Evolutionary conservation across 2,888 invertebrate species (phyloP).

Genomic region (Sphaerophoria rueppellii): DNA sequence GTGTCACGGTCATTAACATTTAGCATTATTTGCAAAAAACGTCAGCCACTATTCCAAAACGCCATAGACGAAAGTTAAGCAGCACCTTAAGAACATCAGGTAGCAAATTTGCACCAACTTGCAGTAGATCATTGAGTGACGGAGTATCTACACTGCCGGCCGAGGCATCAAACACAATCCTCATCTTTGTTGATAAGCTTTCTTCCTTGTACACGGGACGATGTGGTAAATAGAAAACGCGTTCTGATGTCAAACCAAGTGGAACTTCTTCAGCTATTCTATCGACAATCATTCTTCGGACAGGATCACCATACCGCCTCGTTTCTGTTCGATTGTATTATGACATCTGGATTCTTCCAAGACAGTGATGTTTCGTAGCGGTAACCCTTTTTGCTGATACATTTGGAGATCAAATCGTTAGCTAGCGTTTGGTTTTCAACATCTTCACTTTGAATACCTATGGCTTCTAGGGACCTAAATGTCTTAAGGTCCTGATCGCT

Average conservation of each 20-base stretch:
- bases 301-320: neutral
- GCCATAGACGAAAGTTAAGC: constrained; percentile 30
- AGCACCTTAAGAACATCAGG: constrained; percentile 24
- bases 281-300: constrained; percentile 22
- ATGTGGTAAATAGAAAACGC: constrained; percentile 29
- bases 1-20: constrained; percentile 26
- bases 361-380: constrained; percentile 12
- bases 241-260: neutral
- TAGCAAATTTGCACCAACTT: neutral
- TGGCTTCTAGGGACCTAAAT: constrained; percentile 18
- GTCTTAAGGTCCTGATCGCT: constrained; percentile 6
- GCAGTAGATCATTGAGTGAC: neutral
- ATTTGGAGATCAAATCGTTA: constrained; percentile 8
- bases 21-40: constrained; percentile 22
- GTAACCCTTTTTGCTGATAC: constrained; percentile 5
- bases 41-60: constrained; percentile 41
- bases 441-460: constrained; percentile 8
- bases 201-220: neutral
- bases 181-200: neutral
- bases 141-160: neutral
- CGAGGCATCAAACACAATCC: constrained; percentile 17
- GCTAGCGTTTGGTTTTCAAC: constrained; percentile 6
- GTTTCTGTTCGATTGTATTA: constrained; percentile 11
- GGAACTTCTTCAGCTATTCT: constrained; percentile 20
- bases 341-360: constrained; percentile 3